phyloP scores from a whole-genome alignment of 2,797 vertebrate species.

The Balearica regulorum region DNA sequence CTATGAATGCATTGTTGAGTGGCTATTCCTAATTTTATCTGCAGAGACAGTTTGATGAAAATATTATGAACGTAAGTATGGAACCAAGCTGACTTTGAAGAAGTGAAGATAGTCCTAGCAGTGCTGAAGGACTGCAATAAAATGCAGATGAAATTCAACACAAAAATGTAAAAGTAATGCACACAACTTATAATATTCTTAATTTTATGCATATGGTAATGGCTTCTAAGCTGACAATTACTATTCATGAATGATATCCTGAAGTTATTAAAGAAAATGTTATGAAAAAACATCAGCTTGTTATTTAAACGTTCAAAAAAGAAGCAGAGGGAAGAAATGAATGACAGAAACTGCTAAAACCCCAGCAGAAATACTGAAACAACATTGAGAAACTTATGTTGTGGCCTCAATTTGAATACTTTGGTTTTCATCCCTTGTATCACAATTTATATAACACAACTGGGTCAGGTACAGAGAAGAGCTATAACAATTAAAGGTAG shows the following conservation, averaged over 20 bases:
- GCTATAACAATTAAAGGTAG: not conserved
- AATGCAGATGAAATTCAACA: not conserved
- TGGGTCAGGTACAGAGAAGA: not conserved
- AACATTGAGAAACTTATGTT: not conserved
- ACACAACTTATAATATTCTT: not conserved
- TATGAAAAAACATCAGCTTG: not conserved
- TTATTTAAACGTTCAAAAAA: not conserved
- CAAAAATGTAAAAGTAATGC: not conserved
- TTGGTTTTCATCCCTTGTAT: not conserved
- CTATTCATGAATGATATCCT: not conserved
- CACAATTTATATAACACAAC: not conserved
- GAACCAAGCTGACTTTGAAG: not conserved
- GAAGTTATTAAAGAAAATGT: not conserved
- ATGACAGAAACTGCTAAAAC: not conserved
- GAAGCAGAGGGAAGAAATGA: not conserved
- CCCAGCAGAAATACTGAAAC: not conserved
- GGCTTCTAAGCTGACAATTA: not conserved
- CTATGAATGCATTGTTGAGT: not conserved
- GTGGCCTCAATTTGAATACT: not conserved
- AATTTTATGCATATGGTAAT: not conserved
- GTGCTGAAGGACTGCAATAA: not conserved
- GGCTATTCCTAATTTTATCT: not conserved
- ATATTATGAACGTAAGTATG: not conserved
- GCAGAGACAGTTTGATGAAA: not conserved
- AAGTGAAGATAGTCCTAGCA: not conserved